Evolutionary conservation across 2,888 invertebrate species (phyloP).

Genomic region (Pristionchus japonicus): DNA sequence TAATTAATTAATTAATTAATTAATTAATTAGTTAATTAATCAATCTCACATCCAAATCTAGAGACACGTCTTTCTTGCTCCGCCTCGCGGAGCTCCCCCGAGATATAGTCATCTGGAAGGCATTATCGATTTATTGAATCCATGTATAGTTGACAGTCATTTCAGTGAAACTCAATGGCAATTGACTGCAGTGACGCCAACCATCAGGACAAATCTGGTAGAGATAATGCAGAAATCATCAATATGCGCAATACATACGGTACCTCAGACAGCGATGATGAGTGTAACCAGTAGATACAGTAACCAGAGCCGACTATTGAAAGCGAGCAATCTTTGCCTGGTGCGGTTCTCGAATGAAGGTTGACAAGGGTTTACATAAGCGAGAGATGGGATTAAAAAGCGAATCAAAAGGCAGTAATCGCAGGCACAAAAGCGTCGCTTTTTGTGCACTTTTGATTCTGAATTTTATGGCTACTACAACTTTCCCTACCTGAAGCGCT

Average conservation of each 20-base stretch:
- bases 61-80: conserved; percentile 33
- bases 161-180: too few species aligned
- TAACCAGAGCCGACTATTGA: neutral
- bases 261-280: too few species aligned
- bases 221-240: too few species aligned
- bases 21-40: too few species aligned
- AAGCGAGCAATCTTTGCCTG: neutral
- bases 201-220: too few species aligned
- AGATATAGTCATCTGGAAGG: conserved; percentile 37
- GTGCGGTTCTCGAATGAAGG: neutral
- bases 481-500: neutral
- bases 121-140: too few species aligned
- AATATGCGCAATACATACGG: too few species aligned
- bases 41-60: conserved; percentile 26
- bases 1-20: neutral
- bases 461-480: neutral
- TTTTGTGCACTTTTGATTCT: neutral
- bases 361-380: neutral
- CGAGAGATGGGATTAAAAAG: neutral
- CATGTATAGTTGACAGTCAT: too few species aligned
- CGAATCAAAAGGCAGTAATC: neutral
- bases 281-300: too few species aligned
- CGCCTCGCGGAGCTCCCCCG: neutral
- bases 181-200: too few species aligned
- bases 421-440: neutral